Percentiles rank a stretch among this genome's conserved stretches.
These are phyloP conservation scores for Eulithis prunata DNA, from an alignment of 2,888 invertebrate genomes.

Conservation along the genomic window DNA sequence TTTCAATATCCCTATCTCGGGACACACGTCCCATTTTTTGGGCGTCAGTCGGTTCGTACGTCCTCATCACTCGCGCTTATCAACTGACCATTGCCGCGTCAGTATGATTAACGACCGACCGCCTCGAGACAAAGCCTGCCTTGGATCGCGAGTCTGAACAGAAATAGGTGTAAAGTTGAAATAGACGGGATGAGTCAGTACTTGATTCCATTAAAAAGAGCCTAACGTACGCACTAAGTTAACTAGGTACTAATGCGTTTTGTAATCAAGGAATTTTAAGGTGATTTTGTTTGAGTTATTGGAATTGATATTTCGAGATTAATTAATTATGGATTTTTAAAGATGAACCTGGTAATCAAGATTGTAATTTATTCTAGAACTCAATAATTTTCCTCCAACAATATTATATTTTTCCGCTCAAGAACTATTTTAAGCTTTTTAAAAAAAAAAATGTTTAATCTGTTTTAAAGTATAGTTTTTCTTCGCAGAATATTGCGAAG, in stretches of 20 bases:
- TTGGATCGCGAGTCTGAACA: slow-evolving; percentile 46
- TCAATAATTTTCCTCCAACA: too few relatives aligned
- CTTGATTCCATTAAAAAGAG: too few relatives aligned
- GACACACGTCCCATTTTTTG: slow-evolving; percentile 29
- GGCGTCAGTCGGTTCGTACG: slow-evolving; percentile 25
- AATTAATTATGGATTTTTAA: too few relatives aligned
- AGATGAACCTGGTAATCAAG: too few relatives aligned
- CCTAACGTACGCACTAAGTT: too few relatives aligned
- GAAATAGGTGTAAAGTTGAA: slow-evolving; percentile 42
- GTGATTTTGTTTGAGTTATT: too few relatives aligned
- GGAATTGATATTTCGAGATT: too few relatives aligned
- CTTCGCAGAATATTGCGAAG: neutral
- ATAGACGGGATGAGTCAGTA: neutral
- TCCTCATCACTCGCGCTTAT: slow-evolving; percentile 55
- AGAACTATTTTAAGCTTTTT: neutral
- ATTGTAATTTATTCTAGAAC: too few relatives aligned
- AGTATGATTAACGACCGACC: slow-evolving; percentile 61
- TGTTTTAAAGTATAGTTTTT: slow-evolving; percentile 4
- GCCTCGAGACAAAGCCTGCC: slow-evolving; percentile 58
- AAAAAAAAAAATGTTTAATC: neutral
- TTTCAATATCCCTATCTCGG: slow-evolving; percentile 34
- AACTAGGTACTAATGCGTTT: too few relatives aligned
- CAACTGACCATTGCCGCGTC: slow-evolving; percentile 58
- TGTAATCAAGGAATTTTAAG: too few relatives aligned
- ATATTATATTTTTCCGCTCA: neutral